Base-by-base conservation (phyloP, 2,888 invertebrate species). In the Cataglyphis albicans region DNA sequence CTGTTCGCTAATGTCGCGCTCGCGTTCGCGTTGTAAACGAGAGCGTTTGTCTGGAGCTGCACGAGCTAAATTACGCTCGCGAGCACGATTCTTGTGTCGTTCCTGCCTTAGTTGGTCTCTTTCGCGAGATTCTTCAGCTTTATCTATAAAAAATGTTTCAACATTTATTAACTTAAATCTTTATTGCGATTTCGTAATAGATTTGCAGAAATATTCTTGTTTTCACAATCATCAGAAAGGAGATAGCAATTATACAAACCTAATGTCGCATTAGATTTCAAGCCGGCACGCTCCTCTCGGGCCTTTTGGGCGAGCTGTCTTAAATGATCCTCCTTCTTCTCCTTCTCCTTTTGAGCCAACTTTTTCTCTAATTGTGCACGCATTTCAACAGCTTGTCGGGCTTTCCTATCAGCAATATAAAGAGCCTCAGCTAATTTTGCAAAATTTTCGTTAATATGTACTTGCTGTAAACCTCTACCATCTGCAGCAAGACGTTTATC, bases 381-480 rank as follows among this genome's bases (percentile, higher is more conserved):
- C 90, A 98, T 98, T 93, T 99, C 99, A 0, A 99, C 99, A 0
- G 99, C 99, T 95, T 99, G 99, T 65, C 99, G 96, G 0, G 99
- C 99, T 95, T 99, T 99, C 92, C 98, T 95, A 94, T 99, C 99
- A 1, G 99, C 99, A 90, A 99, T 99, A 94, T 99, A 99, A 72
- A 99, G 95, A 0, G 99, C 98, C 94, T 99, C 99, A 0, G 99
- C 98, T 81, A 99, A 96, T 94, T 99, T 99, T 0, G 99, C 99
- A 95, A 99, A 99, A 95, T 99, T 99, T 94, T 99, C 99, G 94
- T 99, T 99, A 82, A 99, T 99, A 94, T 99, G 99, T 3, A 98
- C 97, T 93, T 98, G 98, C 93, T 99, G 99, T 1, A 99, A 95
- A 0, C 99, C 99, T 70, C 99, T 96, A 0, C 99, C 99, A 95